These are phyloP conservation scores for Eumerus sabulonum DNA, from an alignment of 2,888 invertebrate genomes.

Conservation along the genomic window DNA sequence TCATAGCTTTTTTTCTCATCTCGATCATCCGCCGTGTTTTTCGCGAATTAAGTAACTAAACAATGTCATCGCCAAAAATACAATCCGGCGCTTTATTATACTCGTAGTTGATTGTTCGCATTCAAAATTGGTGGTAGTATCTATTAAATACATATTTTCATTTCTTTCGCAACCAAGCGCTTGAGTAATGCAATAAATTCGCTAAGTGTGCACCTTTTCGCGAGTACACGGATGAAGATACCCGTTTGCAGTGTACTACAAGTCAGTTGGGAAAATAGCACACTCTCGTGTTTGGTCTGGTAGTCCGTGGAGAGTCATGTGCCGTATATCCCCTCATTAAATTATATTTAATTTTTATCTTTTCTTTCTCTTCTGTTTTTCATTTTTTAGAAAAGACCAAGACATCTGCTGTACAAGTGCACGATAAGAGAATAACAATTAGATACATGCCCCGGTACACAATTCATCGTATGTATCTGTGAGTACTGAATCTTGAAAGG, in stretches of 20 bases:
- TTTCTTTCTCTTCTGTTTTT: not conserved
- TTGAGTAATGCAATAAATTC: conserved; percentile 14
- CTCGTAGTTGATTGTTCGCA: too few relatives aligned
- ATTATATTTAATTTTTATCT: conserved; percentile 26
- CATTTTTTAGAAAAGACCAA: not conserved
- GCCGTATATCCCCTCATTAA: conserved; percentile 13
- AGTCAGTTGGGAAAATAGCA: too few relatives aligned
- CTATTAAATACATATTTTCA: conserved; percentile 38
- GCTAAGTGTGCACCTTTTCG: conserved; percentile 15
- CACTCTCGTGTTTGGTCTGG: too few relatives aligned
- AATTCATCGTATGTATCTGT: too few relatives aligned
- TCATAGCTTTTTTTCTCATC: too few relatives aligned
- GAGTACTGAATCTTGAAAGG: not conserved
- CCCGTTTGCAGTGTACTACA: too few relatives aligned
- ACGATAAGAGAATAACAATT: conserved; percentile 45
- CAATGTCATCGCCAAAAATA: conserved; percentile 48
- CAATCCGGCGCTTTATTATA: not conserved
- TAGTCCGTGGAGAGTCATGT: too few relatives aligned
- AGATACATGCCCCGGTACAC: conserved; percentile 2
- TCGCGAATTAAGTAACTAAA: too few relatives aligned
- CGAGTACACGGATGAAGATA: too few relatives aligned
- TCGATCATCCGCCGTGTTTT: too few relatives aligned
- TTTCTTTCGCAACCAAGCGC: too few relatives aligned
- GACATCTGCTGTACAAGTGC: conserved; percentile 21
- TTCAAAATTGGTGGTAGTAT: conserved; percentile 1